Base-by-base conservation (phyloP, 2,113 vertebrate species). In the Macaca nemestrina region DNA sequence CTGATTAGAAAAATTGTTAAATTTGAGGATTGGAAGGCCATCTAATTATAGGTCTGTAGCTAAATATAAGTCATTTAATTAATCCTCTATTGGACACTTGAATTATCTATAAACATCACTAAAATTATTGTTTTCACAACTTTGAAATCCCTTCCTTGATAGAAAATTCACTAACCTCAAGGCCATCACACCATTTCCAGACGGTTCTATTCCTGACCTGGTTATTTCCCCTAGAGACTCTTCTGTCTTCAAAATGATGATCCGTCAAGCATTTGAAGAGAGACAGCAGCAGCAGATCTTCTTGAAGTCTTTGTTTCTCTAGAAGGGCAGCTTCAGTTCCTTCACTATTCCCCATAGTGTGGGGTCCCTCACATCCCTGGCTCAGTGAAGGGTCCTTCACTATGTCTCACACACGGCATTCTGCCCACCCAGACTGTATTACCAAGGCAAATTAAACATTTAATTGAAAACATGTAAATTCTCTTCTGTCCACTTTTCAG, bases 371-470 rank as follows among this genome's bases (percentile, higher is more conserved):
- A 90, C 0, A 3, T 4, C 43, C 23, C 30, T 38, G 25, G 16
- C 76, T 73, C 68, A 89, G 30, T 79, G 78, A 3, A 59, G 45
- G 48, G 45, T 57, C 27, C 61, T 88, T 93, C 20, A 55, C 45
- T 40, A 57, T 91, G 43, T 67, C 35, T 88, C 43, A 76, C 8
- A 38, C 12, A 85, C 43, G 23, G 43, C 59, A 72, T 72, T 88
- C 86, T 88, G 25, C n/a, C 64, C 72, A 89, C 27, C 76, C 35
- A 86, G 57, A 40, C 25, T 76, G 50, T 87, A 40, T 79, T 76
- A 85, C 92, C 86, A 78, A 81, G n/a, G 70, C 64, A 78, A 93
- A 59, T n/a, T 52, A 67, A 85, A 89, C 72, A 73, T 93, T 88
- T 91, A 50, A 67, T n/a, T 95, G 79, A 64, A 95, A 91, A 57